Evolutionary conservation across 2,113 vertebrate genomes (phyloP).

Genomic region (Cephalopterus ornatus): DNA sequence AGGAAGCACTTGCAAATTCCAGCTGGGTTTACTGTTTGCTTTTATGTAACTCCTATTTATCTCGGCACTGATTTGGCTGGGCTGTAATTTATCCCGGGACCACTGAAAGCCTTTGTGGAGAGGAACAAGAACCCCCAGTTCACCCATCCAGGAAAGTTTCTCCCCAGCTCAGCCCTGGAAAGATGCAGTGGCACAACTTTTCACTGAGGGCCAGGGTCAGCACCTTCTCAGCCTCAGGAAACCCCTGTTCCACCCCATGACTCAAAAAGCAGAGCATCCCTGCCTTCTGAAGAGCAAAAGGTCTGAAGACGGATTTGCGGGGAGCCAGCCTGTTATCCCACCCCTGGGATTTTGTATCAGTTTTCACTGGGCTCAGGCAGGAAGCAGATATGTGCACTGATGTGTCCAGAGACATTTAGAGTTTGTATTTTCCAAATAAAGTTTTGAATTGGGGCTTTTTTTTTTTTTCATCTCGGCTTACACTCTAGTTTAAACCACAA

Average conservation of each 20-base stretch:
- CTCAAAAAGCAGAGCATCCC: rapidly evolving
- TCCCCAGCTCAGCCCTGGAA: background rate
- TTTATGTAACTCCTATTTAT: background rate
- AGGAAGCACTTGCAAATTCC: background rate
- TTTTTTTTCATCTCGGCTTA: background rate
- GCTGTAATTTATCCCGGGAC: background rate
- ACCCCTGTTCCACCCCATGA: background rate
- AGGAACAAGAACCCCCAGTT: background rate
- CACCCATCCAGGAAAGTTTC: background rate
- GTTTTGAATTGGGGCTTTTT: background rate
- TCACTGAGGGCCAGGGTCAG: background rate
- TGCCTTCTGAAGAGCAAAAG: background rate
- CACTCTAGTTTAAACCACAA: background rate
- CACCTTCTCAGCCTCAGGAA: background rate
- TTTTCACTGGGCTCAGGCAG: background rate
- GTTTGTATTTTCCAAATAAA: background rate
- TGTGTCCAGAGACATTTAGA: background rate
- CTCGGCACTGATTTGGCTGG: rapidly evolving
- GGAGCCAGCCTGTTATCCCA: background rate
- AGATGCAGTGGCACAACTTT: background rate
- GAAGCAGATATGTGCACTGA: background rate
- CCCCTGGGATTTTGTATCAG: background rate
- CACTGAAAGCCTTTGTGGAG: background rate
- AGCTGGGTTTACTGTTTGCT: background rate
- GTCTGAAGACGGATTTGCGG: background rate